Conservation (phyloP, 2,797 vertebrate species). For the Malurus splendens region DNA sequence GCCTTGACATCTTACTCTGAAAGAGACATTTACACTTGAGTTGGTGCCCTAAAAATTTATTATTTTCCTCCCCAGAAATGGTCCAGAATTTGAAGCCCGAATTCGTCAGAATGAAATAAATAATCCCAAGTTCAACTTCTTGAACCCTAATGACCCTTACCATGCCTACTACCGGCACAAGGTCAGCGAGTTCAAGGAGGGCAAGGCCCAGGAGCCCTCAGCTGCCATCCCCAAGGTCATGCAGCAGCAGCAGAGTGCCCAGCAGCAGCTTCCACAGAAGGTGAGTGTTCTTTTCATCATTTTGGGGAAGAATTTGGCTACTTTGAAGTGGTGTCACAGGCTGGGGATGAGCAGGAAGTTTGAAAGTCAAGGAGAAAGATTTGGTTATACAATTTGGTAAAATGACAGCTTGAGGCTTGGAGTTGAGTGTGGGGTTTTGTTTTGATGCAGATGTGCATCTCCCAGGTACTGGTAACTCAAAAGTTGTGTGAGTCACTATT, state of each 20-base stretch:
- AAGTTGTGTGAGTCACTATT: rapidly evolving
- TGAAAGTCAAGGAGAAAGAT: not conserved
- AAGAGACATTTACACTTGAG: not conserved
- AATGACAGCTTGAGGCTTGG: not conserved
- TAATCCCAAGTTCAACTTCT: conserved; percentile 97
- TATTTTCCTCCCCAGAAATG: conserved; percentile 77
- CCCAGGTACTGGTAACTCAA: not conserved
- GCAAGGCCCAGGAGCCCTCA: conserved; percentile 93
- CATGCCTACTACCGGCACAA: conserved; percentile 99
- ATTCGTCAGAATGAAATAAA: conserved; percentile 98
- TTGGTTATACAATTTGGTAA: not conserved
- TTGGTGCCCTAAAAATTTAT: not conserved
- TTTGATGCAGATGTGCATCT: not conserved
- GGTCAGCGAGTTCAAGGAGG: conserved; percentile 98
- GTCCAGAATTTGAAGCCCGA: conserved; percentile 96
- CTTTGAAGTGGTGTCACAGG: not conserved
- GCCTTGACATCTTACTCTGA: rapidly evolving
- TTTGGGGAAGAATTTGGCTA: not conserved
- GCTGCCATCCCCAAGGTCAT: conserved; percentile 97
- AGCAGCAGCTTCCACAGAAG: conserved; percentile 90
- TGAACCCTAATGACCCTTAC: conserved; percentile 96
- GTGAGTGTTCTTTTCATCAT: conserved; percentile 48
- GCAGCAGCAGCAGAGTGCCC: conserved; percentile 86
- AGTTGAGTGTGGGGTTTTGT: not conserved
- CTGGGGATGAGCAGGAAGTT: not conserved